Conservation (phyloP, 2,888 invertebrate species). For the Drosophila differens region DNA sequence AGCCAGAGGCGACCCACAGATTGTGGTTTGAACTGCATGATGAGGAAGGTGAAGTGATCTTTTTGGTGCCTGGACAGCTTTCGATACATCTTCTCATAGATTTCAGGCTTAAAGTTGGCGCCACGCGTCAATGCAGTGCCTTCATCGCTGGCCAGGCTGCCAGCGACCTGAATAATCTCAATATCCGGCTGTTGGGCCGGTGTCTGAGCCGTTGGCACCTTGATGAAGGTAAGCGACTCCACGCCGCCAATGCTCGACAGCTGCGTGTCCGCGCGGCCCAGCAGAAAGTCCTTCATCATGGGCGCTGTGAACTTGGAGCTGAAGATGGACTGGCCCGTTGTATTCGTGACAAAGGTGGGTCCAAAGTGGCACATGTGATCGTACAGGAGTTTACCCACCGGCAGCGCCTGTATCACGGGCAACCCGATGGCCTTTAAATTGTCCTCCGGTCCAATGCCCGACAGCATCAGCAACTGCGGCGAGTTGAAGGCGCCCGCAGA, state of each 20-base stretch:
- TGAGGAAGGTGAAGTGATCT: slow-evolving; percentile 88
- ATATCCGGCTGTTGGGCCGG: slow-evolving; percentile 89
- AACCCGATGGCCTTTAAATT: slow-evolving; percentile 87
- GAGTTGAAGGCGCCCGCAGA: slow-evolving; percentile 95
- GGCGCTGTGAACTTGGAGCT: slow-evolving; percentile 44
- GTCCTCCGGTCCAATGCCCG: slow-evolving; percentile 88
- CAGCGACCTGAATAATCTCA: slow-evolving; percentile 88
- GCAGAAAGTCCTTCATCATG: slow-evolving; percentile 60
- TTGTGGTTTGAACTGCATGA: slow-evolving; percentile 91
- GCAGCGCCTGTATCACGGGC: slow-evolving; percentile 88
- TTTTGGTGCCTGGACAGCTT: slow-evolving; percentile 85
- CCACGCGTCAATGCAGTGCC: slow-evolving; percentile 87
- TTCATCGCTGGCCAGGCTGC: slow-evolving; percentile 88
- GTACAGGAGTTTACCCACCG: slow-evolving; percentile 89
- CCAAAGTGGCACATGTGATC: slow-evolving; percentile 86
- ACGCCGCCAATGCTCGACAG: slow-evolving; percentile 87
- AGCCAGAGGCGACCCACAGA: slow-evolving; percentile 90
- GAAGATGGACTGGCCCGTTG: slow-evolving; percentile 75
- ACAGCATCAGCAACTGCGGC: slow-evolving; percentile 95
- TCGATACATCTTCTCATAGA: slow-evolving; percentile 87
- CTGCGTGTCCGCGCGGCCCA: slow-evolving; percentile 84
- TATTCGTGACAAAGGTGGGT: slow-evolving; percentile 83
- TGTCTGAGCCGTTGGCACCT: slow-evolving; percentile 87
- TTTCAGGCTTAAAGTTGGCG: slow-evolving; percentile 87
- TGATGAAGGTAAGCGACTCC: slow-evolving; percentile 89